These are phyloP conservation scores for Diachasma alloeum DNA, from an alignment of 1,140 invertebrate species.

Conservation along the genomic window DNA sequence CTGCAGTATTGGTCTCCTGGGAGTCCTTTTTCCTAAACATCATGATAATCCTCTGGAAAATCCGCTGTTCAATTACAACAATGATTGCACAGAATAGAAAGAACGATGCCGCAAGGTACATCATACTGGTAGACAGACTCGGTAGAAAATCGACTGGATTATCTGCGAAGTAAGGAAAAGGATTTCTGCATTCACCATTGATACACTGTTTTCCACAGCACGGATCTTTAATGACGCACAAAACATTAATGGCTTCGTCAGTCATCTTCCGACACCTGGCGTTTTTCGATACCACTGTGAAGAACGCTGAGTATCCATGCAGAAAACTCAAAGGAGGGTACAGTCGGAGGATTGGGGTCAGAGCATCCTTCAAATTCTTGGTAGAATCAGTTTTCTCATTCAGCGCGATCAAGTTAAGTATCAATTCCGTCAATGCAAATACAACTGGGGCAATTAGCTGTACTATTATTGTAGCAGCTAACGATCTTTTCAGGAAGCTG, in stretches of 20 bases:
- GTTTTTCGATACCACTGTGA: conserved; percentile 46
- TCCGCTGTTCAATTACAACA: conserved; percentile 49
- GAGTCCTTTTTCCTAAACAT: conserved; percentile 39
- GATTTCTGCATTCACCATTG: conserved; percentile 12
- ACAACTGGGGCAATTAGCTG: conserved; percentile 46
- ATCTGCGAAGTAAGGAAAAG: conserved; percentile 1
- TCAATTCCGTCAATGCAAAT: conserved; percentile 47
- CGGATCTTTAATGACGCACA: conserved; percentile 36
- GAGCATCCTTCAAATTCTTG: conserved; percentile 40
- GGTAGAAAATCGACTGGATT: conserved; percentile 28
- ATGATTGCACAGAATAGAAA: conserved; percentile 54
- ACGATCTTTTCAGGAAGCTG: conserved; percentile 53
- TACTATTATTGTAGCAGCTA: conserved; percentile 42
- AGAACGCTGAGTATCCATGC: conserved; percentile 53
- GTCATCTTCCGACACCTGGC: conserved; percentile 53
- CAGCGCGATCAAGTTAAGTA: conserved; percentile 32
- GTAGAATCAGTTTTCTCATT: conserved; percentile 21
- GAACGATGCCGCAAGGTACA: conserved; percentile 44
- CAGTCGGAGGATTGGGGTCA: conserved; percentile 51
- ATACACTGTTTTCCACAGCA: conserved; percentile 40
- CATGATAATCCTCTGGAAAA: conserved; percentile 39
- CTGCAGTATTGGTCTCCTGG: conserved; percentile 11
- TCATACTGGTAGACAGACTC: conserved; percentile 50
- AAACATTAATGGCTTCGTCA: conserved; percentile 37
- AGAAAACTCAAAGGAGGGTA: conserved; percentile 57